Evolutionary conservation across 2,888 invertebrate species (phyloP).

Genomic region (Deroplatys truncata): DNA sequence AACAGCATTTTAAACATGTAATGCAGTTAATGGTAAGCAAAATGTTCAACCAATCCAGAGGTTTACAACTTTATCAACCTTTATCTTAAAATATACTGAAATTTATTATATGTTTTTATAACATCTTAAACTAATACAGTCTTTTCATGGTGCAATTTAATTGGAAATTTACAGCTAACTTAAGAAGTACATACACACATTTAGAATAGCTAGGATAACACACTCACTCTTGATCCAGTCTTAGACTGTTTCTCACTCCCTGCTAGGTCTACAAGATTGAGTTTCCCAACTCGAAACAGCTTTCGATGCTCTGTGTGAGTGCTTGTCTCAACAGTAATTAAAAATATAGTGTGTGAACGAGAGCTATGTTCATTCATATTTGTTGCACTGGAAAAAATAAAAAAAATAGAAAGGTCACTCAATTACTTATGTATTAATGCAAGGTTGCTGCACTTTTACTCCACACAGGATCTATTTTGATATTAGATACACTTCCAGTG

Average conservation of each 20-base stretch:
- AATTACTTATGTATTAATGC: not conserved
- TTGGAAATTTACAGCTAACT: too few species aligned
- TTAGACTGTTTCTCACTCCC: slow-evolving; percentile 97
- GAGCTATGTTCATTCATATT: slow-evolving; percentile 99
- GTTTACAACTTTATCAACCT: too few species aligned
- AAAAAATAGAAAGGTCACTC: not conserved
- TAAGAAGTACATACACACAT: too few species aligned
- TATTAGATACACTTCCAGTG: not conserved
- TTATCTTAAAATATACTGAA: too few species aligned
- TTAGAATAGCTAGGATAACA: not conserved
- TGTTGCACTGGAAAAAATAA: slow-evolving; percentile 59
- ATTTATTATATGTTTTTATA: too few species aligned
- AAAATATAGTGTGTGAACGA: slow-evolving; percentile 96
- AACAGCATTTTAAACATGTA: too few species aligned
- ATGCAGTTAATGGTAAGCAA: too few species aligned
- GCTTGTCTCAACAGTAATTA: slow-evolving; percentile 94
- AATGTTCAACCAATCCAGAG: too few species aligned
- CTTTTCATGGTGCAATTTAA: too few species aligned
- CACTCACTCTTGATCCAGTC: slow-evolving; percentile 76
- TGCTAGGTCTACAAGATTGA: slow-evolving; percentile 96
- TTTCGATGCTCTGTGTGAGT: slow-evolving; percentile 59
- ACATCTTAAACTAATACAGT: too few species aligned
- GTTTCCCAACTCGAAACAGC: slow-evolving; percentile 73
- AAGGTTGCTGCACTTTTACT: not conserved
- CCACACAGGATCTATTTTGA: not conserved